Evolutionary conservation across 2,797 vertebrate species (phyloP).

Genomic region (Brotula barbata): DNA sequence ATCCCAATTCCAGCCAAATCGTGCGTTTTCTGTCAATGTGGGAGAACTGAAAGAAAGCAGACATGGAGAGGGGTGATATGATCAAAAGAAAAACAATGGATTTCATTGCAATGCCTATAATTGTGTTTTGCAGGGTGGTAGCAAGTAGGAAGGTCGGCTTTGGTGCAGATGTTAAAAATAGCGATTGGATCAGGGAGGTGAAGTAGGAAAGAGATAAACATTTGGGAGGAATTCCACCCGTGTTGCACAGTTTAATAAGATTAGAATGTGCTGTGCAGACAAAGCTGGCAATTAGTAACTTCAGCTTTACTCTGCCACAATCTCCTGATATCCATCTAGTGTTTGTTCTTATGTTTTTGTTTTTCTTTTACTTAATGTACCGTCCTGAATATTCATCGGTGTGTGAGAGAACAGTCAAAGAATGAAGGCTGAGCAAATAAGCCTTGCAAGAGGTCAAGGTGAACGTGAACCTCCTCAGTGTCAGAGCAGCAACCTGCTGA

Average conservation of each 20-base stretch:
- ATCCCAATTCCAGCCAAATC: conserved; percentile 6
- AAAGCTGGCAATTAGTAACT: conserved; percentile 8
- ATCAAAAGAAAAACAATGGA: conserved; percentile 44
- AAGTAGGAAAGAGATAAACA: conserved; percentile 51
- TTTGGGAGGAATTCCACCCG: conserved; percentile 49
- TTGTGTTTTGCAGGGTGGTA: conserved; percentile 31
- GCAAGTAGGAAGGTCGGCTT: conserved; percentile 27
- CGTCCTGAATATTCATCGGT: too few species aligned
- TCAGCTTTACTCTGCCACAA: not conserved
- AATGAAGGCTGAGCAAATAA: not conserved
- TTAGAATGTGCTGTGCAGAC: conserved; percentile 3
- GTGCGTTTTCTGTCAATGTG: too few species aligned
- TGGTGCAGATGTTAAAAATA: conserved; percentile 49
- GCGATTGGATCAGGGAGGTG: conserved; percentile 43
- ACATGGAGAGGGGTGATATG: conserved; percentile 20
- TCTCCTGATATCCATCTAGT: not conserved
- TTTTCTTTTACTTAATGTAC: not conserved
- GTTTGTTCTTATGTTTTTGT: not conserved
- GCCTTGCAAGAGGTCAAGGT: not conserved
- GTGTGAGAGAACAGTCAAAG: too few species aligned
- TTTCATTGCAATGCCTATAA: conserved; percentile 10
- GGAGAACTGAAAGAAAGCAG: not conserved
- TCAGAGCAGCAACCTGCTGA: conserved; percentile 9
- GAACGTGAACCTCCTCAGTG: not conserved
- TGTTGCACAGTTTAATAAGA: conserved; percentile 12